A percentile compares a stretch with the other conserved stretches of the same genome.
Conservation (phyloP, 1,140 invertebrate genomes). For the Hylyphantes graminicola region DNA sequence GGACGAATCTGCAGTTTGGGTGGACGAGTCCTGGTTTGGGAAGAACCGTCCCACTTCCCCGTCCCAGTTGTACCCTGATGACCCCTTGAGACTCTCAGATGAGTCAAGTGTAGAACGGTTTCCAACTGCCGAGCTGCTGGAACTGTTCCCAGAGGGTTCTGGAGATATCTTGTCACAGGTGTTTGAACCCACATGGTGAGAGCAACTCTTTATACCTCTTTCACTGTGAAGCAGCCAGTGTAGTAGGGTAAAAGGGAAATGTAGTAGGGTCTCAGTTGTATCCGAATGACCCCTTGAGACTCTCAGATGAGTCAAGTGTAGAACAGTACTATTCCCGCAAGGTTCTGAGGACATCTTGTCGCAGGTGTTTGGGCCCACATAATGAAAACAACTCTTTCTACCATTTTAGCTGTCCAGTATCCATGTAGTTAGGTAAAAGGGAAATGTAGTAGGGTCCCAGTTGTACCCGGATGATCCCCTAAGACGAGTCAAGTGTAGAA, state of each 20-base stretch:
- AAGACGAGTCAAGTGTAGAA: conserved; percentile 91
- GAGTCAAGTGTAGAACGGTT: conserved; percentile 94
- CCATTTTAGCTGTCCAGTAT: no score
- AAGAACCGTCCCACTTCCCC: conserved; percentile 80
- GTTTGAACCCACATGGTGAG: conserved; percentile 88
- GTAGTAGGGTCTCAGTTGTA: conserved; percentile 84
- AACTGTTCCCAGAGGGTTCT: conserved; percentile 86
- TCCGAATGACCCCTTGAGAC: conserved; percentile 91
- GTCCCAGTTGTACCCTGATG: conserved; percentile 87
- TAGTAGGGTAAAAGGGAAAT: no score
- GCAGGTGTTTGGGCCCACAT: conserved; percentile 93
- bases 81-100: conserved; percentile 89
- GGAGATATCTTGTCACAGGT: conserved; percentile 92
- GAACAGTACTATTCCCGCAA: conserved; percentile 88
- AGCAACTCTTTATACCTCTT: no score
- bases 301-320: conserved; percentile 91
- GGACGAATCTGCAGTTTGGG: conserved; percentile 99
- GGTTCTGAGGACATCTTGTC: conserved; percentile 88
- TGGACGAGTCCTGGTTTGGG: conserved; percentile 89
- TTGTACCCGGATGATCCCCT: conserved; percentile 93
- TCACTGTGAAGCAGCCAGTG: no score
- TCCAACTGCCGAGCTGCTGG: conserved; percentile 89
- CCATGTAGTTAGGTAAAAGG: no score
- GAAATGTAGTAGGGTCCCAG: no score
- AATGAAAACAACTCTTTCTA: conserved; percentile 69